phyloP scores from a whole-genome alignment of 2,113 vertebrate species.

The Scomber japonicus region DNA sequence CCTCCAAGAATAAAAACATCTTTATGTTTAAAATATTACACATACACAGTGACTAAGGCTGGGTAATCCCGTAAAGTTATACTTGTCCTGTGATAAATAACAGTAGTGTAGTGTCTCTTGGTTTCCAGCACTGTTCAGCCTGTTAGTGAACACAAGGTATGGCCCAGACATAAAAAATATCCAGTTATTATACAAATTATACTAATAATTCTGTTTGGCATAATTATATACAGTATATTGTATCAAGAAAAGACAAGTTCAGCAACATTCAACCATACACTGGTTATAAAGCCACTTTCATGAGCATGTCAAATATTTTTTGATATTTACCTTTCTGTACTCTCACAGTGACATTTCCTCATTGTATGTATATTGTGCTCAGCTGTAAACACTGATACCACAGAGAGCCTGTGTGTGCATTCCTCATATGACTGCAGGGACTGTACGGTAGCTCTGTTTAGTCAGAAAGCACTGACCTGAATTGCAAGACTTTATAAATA shows the following conservation, averaged over 20 bases:
- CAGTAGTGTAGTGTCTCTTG: conserved; percentile 47
- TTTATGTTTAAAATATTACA: too few species aligned
- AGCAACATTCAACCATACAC: background rate
- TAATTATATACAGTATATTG: background rate
- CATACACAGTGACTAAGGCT: conserved; percentile 28
- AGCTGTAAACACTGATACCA: conserved; percentile 29
- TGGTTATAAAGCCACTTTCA: background rate
- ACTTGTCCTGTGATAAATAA: conserved; percentile 45
- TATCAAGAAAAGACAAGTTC: background rate
- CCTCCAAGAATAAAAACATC: background rate
- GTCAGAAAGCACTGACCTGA: conserved; percentile 82
- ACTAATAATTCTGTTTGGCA: background rate
- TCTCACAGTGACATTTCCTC: background rate
- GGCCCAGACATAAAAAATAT: background rate
- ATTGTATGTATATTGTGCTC: conserved; percentile 12
- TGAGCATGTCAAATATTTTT: background rate
- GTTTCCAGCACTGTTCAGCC: conserved; percentile 39
- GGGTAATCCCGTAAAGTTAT: conserved; percentile 52
- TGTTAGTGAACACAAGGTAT: background rate
- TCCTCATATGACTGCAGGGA: conserved; percentile 61
- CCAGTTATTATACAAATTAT: background rate
- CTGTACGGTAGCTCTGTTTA: conserved; percentile 54
- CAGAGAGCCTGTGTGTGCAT: conserved; percentile 31
- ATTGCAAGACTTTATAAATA: conserved; percentile 84
- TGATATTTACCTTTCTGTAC: background rate